Evolutionary conservation across 2,113 vertebrate genomes (phyloP), one percentile per base, ranked within the genome.

Genomic region (Zootoca vivipara): DNA sequence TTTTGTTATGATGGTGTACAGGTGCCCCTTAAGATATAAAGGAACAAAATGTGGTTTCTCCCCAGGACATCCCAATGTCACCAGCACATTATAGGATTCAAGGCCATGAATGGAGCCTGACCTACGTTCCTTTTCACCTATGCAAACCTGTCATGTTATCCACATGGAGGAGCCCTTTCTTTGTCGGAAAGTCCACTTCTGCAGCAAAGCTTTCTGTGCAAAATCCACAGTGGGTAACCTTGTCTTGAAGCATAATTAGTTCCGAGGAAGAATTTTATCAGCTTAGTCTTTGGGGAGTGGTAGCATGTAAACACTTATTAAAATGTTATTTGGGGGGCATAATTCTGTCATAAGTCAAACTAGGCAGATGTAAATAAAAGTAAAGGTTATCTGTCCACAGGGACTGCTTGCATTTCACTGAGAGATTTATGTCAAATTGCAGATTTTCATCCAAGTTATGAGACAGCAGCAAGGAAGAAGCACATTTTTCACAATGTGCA

Each of bases 221-320:
- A 35, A 67, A 73, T 94, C 91, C 35, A 0, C 35, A 5, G 83
- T 94, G 93, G 90, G 81, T 89, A 93, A 84, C 77, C 92, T 92
- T 94, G 90, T 95, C 92, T 95, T 92, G 84, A 94, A 95, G 84
- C 46, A 18, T 94, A 95, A 96, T 97, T 96, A 94, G 92, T 95
- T 97, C 78, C 81, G 90, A 94, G 91, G 85, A 90, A 94, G 85
- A 93, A 92, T 95, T 95, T 95, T 96, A 94, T 96, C 95, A 95
- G 80, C 38, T 3, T 89, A 88, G 88, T 93, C 95, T 96, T 95
- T 85, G 70, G 95, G 94, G 95, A 97, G 89, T 69, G 80, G 90
- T 93, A 94, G 87, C 91, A 86, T 96, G 95, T 93, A 97, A 97
- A 96, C 84, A 92, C 87, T 93, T 96, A 96, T 95, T 97, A 95